These are phyloP conservation scores for Darwinula stevensoni DNA, from an alignment of 2,888 invertebrate genomes.

Conservation along the genomic window DNA sequence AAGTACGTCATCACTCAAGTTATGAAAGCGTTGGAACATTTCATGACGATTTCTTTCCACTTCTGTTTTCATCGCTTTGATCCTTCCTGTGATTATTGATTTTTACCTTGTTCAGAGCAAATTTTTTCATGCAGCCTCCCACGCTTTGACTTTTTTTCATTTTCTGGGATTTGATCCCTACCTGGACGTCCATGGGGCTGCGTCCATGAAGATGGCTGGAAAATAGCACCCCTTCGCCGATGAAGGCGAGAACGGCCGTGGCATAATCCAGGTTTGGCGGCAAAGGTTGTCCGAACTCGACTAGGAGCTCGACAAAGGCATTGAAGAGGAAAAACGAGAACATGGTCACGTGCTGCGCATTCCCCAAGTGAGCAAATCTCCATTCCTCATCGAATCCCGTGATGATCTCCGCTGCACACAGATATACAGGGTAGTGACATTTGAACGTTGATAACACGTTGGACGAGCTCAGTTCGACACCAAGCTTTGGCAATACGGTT, in stretches of 20 bases:
- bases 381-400: conserved; percentile 15
- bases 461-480: no score
- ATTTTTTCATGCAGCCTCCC: no score
- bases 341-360: conserved; percentile 23
- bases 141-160: no score
- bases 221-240: conserved; percentile 20
- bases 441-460: no score
- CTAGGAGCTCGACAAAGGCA: conserved; percentile 17
- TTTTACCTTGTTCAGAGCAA: no score
- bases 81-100: neutral
- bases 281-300: conserved; percentile 9
- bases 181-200: conserved; percentile 14
- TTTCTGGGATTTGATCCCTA: conserved; percentile 7
- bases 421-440: no score
- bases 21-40: no score
- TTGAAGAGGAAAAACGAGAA: conserved; percentile 20
- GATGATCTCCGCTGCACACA: no score
- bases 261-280: conserved; percentile 18
- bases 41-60: no score
- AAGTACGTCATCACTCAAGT: no score
- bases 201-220: conserved; percentile 20
- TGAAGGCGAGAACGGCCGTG: conserved; percentile 15
- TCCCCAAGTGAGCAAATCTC: conserved; percentile 16
- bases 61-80: no score
- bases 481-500: no score